These are phyloP conservation scores for Sparus aurata DNA, from an alignment of 2,797 vertebrate species.

Conservation along the genomic window DNA sequence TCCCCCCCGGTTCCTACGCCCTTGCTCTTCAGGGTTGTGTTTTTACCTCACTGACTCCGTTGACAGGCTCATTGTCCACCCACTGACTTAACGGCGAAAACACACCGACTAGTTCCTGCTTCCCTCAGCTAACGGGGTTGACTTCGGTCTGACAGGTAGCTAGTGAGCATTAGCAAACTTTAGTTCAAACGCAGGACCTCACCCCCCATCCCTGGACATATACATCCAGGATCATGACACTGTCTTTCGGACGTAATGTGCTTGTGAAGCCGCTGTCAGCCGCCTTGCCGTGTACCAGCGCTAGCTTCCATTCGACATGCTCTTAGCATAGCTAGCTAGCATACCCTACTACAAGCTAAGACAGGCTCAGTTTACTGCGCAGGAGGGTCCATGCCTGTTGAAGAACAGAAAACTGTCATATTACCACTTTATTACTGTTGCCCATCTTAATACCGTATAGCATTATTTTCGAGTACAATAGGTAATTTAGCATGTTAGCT, in stretches of 20 bases:
- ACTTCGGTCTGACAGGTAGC: constrained; percentile 30
- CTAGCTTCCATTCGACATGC: not conserved
- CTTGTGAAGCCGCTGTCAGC: not conserved
- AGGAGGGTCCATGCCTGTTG: not conserved
- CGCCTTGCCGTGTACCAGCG: constrained; percentile 3
- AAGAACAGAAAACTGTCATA: too few species aligned
- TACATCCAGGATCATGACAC: rapidly evolving
- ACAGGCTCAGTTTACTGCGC: not conserved
- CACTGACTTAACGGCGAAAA: not conserved
- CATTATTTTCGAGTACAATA: rapidly evolving
- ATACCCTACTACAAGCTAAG: not conserved
- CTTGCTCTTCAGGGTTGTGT: constrained; percentile 7
- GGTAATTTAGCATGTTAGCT: not conserved
- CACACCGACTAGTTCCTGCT: constrained; percentile 11
- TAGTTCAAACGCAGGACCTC: not conserved
- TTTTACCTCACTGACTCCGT: not conserved
- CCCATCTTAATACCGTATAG: too few species aligned
- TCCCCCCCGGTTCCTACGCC: too few species aligned
- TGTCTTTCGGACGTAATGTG: not conserved
- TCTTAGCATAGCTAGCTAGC: constrained; percentile 37
- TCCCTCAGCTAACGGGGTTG: constrained; percentile 8
- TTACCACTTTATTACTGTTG: too few species aligned
- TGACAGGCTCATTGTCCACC: constrained; percentile 33
- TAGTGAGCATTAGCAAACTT: not conserved
- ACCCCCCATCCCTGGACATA: too few species aligned